phyloP scores from a whole-genome alignment of 2,888 invertebrate species.

The Lumbricus terrestris region DNA sequence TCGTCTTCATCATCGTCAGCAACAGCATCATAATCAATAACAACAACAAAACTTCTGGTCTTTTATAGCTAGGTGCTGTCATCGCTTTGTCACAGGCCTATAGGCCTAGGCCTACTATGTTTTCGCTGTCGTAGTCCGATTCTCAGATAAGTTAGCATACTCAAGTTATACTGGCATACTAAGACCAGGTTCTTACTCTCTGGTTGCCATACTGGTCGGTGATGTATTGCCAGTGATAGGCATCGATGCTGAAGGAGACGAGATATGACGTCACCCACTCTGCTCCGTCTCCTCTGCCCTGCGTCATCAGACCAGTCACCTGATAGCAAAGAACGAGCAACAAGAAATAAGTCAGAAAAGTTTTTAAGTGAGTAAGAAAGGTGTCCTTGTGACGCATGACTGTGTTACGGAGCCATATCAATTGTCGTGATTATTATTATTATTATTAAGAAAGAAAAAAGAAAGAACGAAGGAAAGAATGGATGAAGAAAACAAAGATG shows the following conservation, averaged over 20 bases:
- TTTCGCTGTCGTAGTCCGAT: neutral
- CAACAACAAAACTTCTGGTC: neutral
- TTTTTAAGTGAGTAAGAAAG: too few relatives aligned
- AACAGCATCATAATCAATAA: neutral
- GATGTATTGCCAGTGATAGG: conserved; percentile 62
- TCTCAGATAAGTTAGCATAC: neutral
- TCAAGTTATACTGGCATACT: neutral
- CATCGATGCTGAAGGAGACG: conserved; percentile 62
- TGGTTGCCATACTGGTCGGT: conserved; percentile 62
- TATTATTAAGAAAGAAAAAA: too few relatives aligned
- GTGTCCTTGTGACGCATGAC: too few relatives aligned
- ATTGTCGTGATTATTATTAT: too few relatives aligned
- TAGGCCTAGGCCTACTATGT: too few relatives aligned
- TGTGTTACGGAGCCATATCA: too few relatives aligned
- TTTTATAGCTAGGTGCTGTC: neutral
- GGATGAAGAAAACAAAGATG: too few relatives aligned
- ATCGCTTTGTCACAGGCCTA: too few relatives aligned
- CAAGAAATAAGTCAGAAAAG: neutral
- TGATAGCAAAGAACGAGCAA: conserved; percentile 16
- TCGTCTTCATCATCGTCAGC: neutral
- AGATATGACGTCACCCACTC: conserved; percentile 63
- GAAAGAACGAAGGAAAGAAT: too few relatives aligned
- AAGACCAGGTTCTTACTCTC: conserved; percentile 52
- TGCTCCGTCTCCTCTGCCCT: conserved; percentile 62
- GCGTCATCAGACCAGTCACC: conserved; percentile 61